These are phyloP conservation scores for Stomorhina lunata DNA, from an alignment of 2,888 invertebrate genomes.

Conservation along the genomic window DNA sequence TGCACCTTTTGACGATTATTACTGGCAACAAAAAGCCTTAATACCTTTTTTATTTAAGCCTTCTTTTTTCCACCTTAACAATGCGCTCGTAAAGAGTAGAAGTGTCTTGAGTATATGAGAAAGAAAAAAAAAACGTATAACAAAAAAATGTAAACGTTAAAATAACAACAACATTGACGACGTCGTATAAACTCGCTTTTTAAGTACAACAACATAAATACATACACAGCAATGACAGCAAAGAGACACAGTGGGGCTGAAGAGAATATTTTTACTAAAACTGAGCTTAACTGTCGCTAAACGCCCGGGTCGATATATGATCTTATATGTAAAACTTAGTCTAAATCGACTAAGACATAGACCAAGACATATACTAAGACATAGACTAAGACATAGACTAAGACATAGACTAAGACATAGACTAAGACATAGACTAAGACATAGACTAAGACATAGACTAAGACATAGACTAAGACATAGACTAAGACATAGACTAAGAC, in stretches of 20 bases:
- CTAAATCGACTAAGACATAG: too few relatives aligned
- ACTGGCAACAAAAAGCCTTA: constrained; percentile 53
- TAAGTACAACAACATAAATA: constrained; percentile 34
- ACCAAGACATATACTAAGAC: too few relatives aligned
- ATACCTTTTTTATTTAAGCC: constrained; percentile 46
- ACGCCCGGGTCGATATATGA: too few relatives aligned
- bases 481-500: too few relatives aligned
- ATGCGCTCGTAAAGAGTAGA: not conserved
- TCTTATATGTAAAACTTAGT: too few relatives aligned
- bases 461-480: too few relatives aligned
- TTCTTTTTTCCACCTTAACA: constrained; percentile 53
- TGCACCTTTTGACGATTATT: constrained; percentile 63
- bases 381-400: too few relatives aligned
- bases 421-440: too few relatives aligned
- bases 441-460: too few relatives aligned
- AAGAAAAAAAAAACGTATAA: not conserved
- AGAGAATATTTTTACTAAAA: too few relatives aligned
- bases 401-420: too few relatives aligned
- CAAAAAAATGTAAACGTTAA: constrained; percentile 5
- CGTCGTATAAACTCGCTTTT: constrained; percentile 55
- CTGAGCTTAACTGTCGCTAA: too few relatives aligned
- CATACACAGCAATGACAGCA: constrained; percentile 12
- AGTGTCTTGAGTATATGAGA: constrained; percentile 11
- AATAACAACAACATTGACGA: constrained; percentile 25
- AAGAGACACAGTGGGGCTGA: constrained; percentile 14